Base-by-base conservation (phyloP, 2,113 vertebrate genomes). In the Psilopsiagon aurifrons region DNA sequence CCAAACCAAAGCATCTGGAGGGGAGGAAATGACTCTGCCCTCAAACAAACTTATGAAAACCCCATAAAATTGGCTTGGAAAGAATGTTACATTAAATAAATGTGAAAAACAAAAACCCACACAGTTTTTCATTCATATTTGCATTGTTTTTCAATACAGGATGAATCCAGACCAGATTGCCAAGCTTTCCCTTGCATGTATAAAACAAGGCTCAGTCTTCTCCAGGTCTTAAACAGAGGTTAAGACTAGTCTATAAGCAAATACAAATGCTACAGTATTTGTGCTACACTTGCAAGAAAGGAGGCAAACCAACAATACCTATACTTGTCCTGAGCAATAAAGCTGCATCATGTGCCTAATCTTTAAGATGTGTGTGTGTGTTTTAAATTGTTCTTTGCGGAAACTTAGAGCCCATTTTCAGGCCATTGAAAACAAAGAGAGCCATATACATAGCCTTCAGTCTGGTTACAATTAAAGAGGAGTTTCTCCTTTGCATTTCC, bases 301-400 rank as follows among this genome's bases (percentile, higher is more conserved):
- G 10, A 17, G 4, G 22, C n/a, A 39, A 43, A 70, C 13, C 25
- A 54, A 27, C 44, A 25, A 27, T 7, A 39, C 23, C 31, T 19
- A 2, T 8, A 17, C 31, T 85, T 41, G 24, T 29, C 59, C 46
- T 62, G 63, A 84, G 41, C 17, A 19, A 16, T 17, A 43, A 83
- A 39, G 54, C 31, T 20, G 33, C 16, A 41, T 17, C 20, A 12
- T 9, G 9, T 0, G 0, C 16, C 17, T 31, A 6, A 60, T 37
- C 74, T 60, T 52, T 47, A 77, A 66, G 31, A 69, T 47, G 23
- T 1, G 1, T 3, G 1, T 3, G 4, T 12, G 18, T 11, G 22
- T 64, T 74, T 80, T 13, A 63, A 86, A 17, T 17, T n/a, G 28
- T 25, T 64, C 47, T 63, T 49, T 46, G 15, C 14, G 27, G n/a